These are phyloP conservation scores for Nothocercus julius DNA, from an alignment of 2,113 vertebrate genomes.

Conservation along the genomic window DNA sequence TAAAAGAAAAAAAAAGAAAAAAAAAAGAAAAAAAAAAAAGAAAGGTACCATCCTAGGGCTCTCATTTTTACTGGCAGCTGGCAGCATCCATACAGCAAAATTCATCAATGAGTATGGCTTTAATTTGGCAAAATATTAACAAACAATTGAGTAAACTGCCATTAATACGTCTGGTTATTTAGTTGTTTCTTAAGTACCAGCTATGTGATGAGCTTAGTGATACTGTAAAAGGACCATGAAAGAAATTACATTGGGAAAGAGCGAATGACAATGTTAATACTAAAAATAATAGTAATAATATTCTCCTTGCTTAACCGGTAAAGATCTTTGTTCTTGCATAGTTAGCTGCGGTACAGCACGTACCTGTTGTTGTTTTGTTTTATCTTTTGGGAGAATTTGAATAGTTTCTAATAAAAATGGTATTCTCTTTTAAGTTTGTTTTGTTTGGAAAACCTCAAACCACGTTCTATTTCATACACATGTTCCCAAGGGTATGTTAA, in stretches of 20 bases:
- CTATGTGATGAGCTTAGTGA: not conserved
- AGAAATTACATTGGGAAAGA: not conserved
- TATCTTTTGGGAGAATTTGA: constrained; percentile 55
- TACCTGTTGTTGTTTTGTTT: constrained; percentile 65
- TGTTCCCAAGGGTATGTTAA: constrained; percentile 71
- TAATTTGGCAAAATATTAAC: not conserved
- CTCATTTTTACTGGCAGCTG: constrained; percentile 12
- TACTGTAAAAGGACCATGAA: not conserved
- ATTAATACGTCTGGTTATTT: not conserved
- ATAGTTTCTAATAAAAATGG: constrained; percentile 71
- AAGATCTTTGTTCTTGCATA: constrained; percentile 28
- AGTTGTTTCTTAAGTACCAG: not conserved
- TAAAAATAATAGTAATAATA: too few relatives aligned
- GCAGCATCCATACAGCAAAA: not conserved
- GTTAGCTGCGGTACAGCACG: not conserved
- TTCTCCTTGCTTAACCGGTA: not conserved
- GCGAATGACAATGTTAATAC: not conserved
- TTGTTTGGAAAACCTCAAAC: constrained; percentile 76
- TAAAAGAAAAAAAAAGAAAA: not conserved
- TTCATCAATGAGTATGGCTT: not conserved
- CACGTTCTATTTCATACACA: constrained; percentile 70
- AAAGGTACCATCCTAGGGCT: constrained; percentile 9
- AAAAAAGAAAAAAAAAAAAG: too few relatives aligned
- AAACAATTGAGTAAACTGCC: not conserved
- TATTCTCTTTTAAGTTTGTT: constrained; percentile 77